Evolutionary conservation across 2,888 invertebrate species (phyloP), one percentile per base, ranked within the genome.

Genomic region (Strigamia transsilvanica): DNA sequence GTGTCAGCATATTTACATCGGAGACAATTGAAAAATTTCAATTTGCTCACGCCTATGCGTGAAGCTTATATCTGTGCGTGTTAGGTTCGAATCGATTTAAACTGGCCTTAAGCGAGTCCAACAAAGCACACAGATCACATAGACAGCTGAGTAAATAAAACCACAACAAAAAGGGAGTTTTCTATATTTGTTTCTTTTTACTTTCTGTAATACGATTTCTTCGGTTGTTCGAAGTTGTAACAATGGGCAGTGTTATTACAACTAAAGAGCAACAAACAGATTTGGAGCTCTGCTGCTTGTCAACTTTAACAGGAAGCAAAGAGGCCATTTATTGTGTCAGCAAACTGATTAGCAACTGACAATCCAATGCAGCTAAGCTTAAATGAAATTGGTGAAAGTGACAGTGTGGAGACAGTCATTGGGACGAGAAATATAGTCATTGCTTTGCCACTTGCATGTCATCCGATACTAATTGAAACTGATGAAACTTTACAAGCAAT

Each of bases 331-430:
- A 38, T 56, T 56, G 56, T 18, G 15, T 56, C 56, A 18, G 56
- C 15, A 56, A 27, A 56, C 56, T 56, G 56, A 56, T 56, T 56
- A 56, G 56, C 56, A 56, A 18, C 56, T 56, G 56, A 56, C 56
- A 56, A 56, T 56, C 18, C n/a, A 56, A 15, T 56, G 56, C 18
- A 56, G 21, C 46, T 56, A 38, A 38, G 38, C 38, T 38, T 38
- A 56, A 56, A 56, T 56, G 56, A 56, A 56, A 56, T 18, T 56
- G n/a, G 56, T 9, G 56, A 21, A 56, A 56, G 56, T 56, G 56
- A 56, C 56, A 56, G 56, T 18, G 18, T 18, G 56, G 56, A 56
- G 15, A 56, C 18, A 56, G 56, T 56, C 56, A 18, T 56, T 56
- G 56, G 46, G 38, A 38, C 6, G 38, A 38, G 38, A 38, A 38